Evolutionary conservation across 2,888 invertebrate species (phyloP).

Genomic region (Ellobium chinense): DNA sequence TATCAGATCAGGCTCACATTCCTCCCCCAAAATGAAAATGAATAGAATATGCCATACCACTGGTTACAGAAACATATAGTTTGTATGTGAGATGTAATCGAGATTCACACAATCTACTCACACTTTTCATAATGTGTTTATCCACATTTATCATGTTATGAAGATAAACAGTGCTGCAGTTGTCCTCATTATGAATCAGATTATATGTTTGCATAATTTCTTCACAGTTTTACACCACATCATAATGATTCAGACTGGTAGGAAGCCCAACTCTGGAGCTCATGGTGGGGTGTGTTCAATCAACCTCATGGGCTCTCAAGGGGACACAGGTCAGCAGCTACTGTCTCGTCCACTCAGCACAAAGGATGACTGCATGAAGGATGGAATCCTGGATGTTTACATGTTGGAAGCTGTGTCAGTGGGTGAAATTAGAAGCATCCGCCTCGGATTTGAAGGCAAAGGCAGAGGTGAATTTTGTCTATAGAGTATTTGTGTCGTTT

Average conservation of each 20-base stretch:
- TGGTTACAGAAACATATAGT: too few species aligned
- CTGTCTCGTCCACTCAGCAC: slow-evolving; percentile 46
- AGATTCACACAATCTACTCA: too few species aligned
- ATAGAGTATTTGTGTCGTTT: too few species aligned
- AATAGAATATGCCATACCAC: too few species aligned
- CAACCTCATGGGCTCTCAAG: slow-evolving; percentile 70
- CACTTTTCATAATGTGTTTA: too few species aligned
- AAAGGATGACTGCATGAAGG: slow-evolving; percentile 50
- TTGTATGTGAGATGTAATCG: too few species aligned
- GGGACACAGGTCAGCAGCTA: slow-evolving; percentile 69
- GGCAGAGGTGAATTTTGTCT: slow-evolving; percentile 56
- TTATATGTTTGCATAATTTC: too few species aligned
- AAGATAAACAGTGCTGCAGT: too few species aligned
- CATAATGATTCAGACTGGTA: slow-evolving; percentile 74
- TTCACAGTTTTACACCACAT: slow-evolving; percentile 72
- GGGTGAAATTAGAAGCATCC: slow-evolving; percentile 67
- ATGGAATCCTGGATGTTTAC: slow-evolving; percentile 72
- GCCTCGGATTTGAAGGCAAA: slow-evolving; percentile 70
- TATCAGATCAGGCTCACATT: too few species aligned
- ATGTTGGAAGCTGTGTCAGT: slow-evolving; percentile 75
- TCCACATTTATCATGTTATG: too few species aligned
- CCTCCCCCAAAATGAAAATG: too few species aligned
- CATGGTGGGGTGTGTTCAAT: slow-evolving; percentile 67
- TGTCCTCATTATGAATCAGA: too few species aligned
- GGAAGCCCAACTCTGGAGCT: slow-evolving; percentile 65